Evolutionary conservation across 2,888 invertebrate species (phyloP).

Genomic region (Lasioglossum calceatum): DNA sequence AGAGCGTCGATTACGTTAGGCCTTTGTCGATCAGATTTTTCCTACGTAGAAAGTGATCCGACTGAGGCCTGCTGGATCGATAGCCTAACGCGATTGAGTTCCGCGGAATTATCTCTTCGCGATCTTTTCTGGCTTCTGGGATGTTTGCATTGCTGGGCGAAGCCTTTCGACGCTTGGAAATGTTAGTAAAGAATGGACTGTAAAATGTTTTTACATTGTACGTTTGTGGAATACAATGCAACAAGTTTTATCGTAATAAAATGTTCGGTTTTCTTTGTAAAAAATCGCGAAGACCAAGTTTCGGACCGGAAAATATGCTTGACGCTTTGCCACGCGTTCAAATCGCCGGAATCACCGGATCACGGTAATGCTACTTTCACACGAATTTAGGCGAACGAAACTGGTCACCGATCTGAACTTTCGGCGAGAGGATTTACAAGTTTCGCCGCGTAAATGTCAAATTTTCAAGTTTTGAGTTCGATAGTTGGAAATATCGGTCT

Average conservation of each 20-base stretch:
- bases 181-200: background rate
- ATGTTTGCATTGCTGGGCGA: background rate
- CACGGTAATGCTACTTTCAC: slow-evolving; percentile 2
- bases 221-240: background rate
- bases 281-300: background rate
- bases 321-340: background rate
- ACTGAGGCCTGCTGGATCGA: slow-evolving; percentile 5
- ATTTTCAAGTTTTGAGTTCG: background rate
- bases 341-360: background rate
- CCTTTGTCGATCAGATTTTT: slow-evolving; percentile 33
- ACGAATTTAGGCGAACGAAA: background rate
- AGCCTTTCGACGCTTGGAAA: background rate
- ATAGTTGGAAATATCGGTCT: background rate
- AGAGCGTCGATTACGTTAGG: slow-evolving; percentile 36
- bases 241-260: background rate
- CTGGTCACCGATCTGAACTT: slow-evolving; percentile 6
- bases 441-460: background rate
- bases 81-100: slow-evolving; percentile 12
- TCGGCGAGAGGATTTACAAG: background rate
- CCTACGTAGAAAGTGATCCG: slow-evolving; percentile 41
- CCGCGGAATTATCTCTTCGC: background rate
- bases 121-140: slow-evolving; percentile 31
- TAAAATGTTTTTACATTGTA: background rate
- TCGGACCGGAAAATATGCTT: background rate
- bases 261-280: background rate